phyloP scores from a whole-genome alignment of 2,113 vertebrate genomes.

The Burhinus bistriatus region DNA sequence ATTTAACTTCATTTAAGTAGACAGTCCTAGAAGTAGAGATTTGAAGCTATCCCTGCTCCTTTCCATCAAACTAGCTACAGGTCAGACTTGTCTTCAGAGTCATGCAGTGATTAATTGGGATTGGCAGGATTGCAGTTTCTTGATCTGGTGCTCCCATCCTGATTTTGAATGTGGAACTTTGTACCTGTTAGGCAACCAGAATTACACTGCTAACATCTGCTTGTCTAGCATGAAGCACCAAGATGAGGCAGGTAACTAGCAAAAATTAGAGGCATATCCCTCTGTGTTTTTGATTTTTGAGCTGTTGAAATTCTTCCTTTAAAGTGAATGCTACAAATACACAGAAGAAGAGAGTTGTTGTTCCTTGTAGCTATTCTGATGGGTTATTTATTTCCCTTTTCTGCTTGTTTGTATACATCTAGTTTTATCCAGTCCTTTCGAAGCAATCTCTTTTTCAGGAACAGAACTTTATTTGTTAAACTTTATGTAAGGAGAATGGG shows the following conservation, averaged over 20 bases:
- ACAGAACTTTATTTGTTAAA: neutral
- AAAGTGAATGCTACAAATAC: neutral
- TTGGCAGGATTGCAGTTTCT: neutral
- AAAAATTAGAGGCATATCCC: neutral
- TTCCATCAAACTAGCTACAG: neutral
- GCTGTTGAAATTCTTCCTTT: neutral
- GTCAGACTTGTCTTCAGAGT: neutral
- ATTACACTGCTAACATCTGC: neutral
- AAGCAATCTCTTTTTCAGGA: neutral
- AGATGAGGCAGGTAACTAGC: neutral
- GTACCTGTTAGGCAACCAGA: neutral
- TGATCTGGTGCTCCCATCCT: neutral
- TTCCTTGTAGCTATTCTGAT: neutral
- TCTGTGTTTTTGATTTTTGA: neutral
- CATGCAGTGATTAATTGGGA: neutral
- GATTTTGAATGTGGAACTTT: neutral
- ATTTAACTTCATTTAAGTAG: neutral
- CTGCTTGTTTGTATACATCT: neutral
- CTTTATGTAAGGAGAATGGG: neutral
- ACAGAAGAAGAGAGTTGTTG: neutral
- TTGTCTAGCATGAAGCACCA: neutral
- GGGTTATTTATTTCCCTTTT: neutral
- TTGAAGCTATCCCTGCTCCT: neutral
- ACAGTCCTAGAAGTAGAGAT: neutral
- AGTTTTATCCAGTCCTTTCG: neutral